phyloP scores from a whole-genome alignment of 2,113 vertebrate genomes.

The Silurus asotus region DNA sequence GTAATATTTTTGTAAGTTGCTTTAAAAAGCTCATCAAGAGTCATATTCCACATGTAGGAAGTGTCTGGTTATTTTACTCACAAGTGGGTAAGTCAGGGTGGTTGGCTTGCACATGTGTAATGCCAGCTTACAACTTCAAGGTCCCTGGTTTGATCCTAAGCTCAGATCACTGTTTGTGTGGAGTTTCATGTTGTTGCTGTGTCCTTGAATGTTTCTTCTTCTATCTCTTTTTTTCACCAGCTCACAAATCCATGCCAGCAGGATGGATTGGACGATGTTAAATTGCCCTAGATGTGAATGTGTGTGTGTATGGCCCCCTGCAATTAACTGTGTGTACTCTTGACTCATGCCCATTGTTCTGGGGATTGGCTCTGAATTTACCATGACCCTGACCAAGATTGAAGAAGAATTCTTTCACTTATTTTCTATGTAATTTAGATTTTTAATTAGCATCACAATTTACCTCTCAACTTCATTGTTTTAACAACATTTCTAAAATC shows the following conservation, averaged over 20 bases:
- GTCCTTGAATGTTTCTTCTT: not conserved
- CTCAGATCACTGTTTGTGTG: not conserved
- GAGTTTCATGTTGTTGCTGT: not conserved
- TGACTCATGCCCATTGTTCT: not conserved
- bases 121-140: not conserved
- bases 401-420: not conserved
- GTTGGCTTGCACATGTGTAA: too few relatives aligned
- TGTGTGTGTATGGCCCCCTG: not conserved
- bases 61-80: not conserved
- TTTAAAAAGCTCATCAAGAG: not conserved
- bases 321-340: not conserved
- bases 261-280: not conserved
- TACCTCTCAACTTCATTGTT: not conserved
- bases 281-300: not conserved
- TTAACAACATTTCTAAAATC: not conserved
- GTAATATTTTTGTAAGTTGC: not conserved
- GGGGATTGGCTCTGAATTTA: not conserved
- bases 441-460: not conserved
- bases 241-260: not conserved
- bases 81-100: not conserved
- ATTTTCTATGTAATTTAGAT: not conserved
- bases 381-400: not conserved
- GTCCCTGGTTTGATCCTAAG: not conserved
- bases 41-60: not conserved
- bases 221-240: not conserved